Evolutionary conservation across 2,113 vertebrate genomes (phyloP).

Genomic region (Sturnus vulgaris): DNA sequence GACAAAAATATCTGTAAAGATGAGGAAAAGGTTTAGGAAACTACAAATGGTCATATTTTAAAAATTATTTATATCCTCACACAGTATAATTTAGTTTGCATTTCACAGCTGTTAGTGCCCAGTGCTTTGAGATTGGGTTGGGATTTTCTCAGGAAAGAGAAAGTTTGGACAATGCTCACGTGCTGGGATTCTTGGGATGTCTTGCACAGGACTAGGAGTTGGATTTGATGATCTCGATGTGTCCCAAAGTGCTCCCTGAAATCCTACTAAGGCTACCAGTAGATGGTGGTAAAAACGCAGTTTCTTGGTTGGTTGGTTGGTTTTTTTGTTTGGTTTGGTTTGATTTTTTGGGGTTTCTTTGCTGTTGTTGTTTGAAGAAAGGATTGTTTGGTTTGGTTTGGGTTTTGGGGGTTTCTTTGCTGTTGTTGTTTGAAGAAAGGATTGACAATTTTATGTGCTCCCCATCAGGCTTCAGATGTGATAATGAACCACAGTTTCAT

Average conservation of each 20-base stretch:
- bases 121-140: not conserved
- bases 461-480: not conserved
- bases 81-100: not conserved
- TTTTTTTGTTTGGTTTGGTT: not conserved
- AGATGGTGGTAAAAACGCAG: not conserved
- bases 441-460: not conserved
- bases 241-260: not conserved
- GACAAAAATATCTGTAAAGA: not conserved
- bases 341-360: not conserved
- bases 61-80: not conserved
- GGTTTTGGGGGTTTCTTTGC: not conserved
- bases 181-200: not conserved
- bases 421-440: not conserved
- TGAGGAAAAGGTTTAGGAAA: not conserved
- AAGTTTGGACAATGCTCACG: fast-evolving
- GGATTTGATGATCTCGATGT: fast-evolving
- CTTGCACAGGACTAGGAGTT: not conserved
- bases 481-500: not conserved
- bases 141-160: not conserved
- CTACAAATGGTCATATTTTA: not conserved
- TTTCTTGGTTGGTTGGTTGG: not conserved
- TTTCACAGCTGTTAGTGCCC: not conserved
- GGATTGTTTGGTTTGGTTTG: too few relatives aligned
- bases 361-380: not conserved
- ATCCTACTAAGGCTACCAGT: not conserved